A percentile compares a stretch with the other conserved stretches of the same genome.
These are phyloP conservation scores for Priocnemis perturbator DNA, from an alignment of 2,888 invertebrate genomes.

Conservation along the genomic window DNA sequence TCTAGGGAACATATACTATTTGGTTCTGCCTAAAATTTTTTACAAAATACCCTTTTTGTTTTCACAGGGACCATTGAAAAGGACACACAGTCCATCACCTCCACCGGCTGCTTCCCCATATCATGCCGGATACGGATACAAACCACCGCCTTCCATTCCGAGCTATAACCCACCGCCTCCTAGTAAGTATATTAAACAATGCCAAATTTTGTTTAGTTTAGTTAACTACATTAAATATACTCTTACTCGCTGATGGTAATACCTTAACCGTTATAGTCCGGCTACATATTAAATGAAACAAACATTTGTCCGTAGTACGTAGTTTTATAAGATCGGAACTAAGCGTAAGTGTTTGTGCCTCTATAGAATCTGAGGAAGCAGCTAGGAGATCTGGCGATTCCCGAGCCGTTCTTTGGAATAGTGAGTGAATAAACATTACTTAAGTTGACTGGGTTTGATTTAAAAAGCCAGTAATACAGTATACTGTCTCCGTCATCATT, in stretches of 20 bases:
- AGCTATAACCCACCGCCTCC: conserved; percentile 80
- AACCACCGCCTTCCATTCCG: conserved; percentile 77
- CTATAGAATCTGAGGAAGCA: conserved; percentile 86
- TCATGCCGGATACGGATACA: conserved; percentile 78
- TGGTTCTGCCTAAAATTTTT: background rate
- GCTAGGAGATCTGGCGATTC: conserved; percentile 87
- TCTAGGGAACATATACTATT: background rate
- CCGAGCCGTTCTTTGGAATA: conserved; percentile 90
- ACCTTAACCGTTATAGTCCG: too few species aligned
- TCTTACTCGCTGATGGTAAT: too few species aligned
- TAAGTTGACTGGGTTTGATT: conserved; percentile 32
- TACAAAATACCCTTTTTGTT: background rate
- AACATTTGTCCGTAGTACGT: background rate
- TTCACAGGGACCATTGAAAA: conserved; percentile 78
- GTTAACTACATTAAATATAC: background rate
- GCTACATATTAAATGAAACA: too few species aligned
- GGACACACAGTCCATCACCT: conserved; percentile 82
- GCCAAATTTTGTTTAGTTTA: conserved; percentile 13
- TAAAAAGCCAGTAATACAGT: background rate
- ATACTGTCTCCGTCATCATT: background rate
- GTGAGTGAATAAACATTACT: conserved; percentile 78
- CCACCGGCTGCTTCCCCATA: conserved; percentile 77
- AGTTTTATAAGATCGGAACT: conserved; percentile 35
- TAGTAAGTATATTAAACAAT: conserved; percentile 74
- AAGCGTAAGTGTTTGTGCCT: conserved; percentile 61